Conservation (phyloP, 2,113 vertebrate genomes). For the Saccopteryx bilineata region DNA sequence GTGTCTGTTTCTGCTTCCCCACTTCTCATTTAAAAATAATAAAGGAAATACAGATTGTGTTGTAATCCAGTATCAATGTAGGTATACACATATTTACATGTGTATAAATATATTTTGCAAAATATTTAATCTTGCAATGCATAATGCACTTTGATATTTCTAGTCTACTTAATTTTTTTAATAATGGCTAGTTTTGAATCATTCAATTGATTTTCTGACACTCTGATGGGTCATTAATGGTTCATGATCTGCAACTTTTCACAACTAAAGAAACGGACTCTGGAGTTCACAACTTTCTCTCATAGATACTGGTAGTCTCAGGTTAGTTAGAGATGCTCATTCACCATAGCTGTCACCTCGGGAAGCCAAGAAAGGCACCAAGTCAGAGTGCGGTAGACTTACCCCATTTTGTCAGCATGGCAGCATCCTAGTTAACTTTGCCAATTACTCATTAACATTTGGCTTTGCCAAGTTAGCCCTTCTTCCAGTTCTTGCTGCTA, state of each 20-base stretch:
- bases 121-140: neutral
- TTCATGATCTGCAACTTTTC: neutral
- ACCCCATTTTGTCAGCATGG: slow-evolving; percentile 20
- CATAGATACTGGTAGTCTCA: neutral
- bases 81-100: neutral
- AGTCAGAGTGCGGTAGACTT: neutral
- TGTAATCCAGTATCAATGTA: neutral
- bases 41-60: neutral
- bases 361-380: slow-evolving; percentile 54
- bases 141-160: neutral
- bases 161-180: neutral
- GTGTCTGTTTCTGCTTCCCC: too few relatives aligned
- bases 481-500: slow-evolving; percentile 53
- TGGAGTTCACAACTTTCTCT: neutral
- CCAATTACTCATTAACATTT: slow-evolving; percentile 76
- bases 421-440: slow-evolving; percentile 61
- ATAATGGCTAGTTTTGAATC: slow-evolving; percentile 14
- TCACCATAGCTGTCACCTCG: neutral
- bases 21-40: too few relatives aligned
- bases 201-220: slow-evolving; percentile 39
- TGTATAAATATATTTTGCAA: neutral
- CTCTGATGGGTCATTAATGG: neutral
- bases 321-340: neutral
- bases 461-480: slow-evolving; percentile 55
- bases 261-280: neutral